phyloP scores from a whole-genome alignment of 2,888 invertebrate species.

The Andrena minutula region DNA sequence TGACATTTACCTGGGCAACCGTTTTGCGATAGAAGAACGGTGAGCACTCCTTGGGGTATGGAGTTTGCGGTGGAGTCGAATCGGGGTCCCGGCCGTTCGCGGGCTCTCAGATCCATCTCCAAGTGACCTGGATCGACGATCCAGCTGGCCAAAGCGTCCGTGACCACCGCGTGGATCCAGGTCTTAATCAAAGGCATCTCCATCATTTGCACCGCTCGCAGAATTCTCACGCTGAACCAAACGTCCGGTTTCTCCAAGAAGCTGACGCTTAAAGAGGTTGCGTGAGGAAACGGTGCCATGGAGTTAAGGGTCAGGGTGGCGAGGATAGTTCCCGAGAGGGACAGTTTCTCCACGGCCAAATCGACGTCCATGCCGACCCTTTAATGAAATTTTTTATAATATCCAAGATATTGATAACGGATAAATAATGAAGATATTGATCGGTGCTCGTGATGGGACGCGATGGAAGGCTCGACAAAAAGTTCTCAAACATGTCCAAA shows the following conservation, averaged over 20 bases:
- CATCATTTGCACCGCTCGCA: conserved; percentile 86
- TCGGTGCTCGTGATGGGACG: background rate
- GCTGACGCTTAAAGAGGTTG: conserved; percentile 85
- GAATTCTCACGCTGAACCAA: conserved; percentile 86
- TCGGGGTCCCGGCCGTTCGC: conserved; percentile 81
- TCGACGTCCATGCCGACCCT: conserved; percentile 86
- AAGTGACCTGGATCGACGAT: conserved; percentile 85
- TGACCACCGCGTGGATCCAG: conserved; percentile 86
- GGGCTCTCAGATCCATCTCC: conserved; percentile 80
- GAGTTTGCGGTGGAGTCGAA: conserved; percentile 76
- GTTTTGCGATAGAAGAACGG: conserved; percentile 83
- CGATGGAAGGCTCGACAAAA: too few relatives aligned
- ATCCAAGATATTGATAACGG: too few relatives aligned
- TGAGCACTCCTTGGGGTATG: conserved; percentile 85
- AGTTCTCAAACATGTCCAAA: too few relatives aligned
- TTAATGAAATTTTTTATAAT: conserved; percentile 9
- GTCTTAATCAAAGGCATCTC: conserved; percentile 86
- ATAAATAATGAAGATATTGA: background rate
- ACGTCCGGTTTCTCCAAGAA: conserved; percentile 86
- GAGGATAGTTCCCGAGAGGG: conserved; percentile 85
- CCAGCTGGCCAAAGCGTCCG: conserved; percentile 85
- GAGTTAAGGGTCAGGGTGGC: conserved; percentile 85
- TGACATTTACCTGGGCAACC: conserved; percentile 61
- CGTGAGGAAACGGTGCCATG: conserved; percentile 86
- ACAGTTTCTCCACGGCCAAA: conserved; percentile 86